Evolutionary conservation across 2,797 vertebrate genomes (phyloP).

Genomic region (Anomalospiza imberbis): DNA sequence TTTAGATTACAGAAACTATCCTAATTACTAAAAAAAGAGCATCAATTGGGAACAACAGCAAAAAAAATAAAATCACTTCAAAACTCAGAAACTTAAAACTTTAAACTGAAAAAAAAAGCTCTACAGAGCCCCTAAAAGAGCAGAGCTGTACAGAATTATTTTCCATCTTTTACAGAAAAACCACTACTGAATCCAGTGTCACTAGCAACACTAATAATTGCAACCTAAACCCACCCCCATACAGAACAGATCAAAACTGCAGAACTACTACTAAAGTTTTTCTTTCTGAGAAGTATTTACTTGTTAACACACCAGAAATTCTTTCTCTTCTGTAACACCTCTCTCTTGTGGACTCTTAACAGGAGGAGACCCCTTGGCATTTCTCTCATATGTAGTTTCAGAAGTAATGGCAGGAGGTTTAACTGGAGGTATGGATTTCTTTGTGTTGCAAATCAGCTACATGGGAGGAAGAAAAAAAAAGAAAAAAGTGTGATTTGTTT

Average conservation of each 20-base stretch:
- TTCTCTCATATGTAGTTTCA: slow-evolving; percentile 77
- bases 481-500: neutral
- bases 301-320: slow-evolving; percentile 37
- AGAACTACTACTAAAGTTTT: slow-evolving; percentile 22
- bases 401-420: slow-evolving; percentile 64
- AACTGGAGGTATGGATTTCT: slow-evolving; percentile 66
- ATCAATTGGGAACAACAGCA: neutral
- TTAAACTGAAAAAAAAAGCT: neutral
- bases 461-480: neutral
- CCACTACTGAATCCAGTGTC: neutral
- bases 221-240: neutral
- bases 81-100: neutral
- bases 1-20: neutral
- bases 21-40: neutral
- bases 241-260: neutral
- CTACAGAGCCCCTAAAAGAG: neutral
- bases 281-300: slow-evolving; percentile 54
- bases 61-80: neutral
- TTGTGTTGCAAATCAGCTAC: slow-evolving; percentile 74
- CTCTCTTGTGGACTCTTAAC: slow-evolving; percentile 67
- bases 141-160: neutral
- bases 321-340: slow-evolving; percentile 66
- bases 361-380: slow-evolving; percentile 71
- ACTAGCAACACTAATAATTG: neutral
- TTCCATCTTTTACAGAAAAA: neutral